These are phyloP conservation scores for Lacerta agilis DNA, from an alignment of 2,797 vertebrate genomes.

Conservation along the genomic window DNA sequence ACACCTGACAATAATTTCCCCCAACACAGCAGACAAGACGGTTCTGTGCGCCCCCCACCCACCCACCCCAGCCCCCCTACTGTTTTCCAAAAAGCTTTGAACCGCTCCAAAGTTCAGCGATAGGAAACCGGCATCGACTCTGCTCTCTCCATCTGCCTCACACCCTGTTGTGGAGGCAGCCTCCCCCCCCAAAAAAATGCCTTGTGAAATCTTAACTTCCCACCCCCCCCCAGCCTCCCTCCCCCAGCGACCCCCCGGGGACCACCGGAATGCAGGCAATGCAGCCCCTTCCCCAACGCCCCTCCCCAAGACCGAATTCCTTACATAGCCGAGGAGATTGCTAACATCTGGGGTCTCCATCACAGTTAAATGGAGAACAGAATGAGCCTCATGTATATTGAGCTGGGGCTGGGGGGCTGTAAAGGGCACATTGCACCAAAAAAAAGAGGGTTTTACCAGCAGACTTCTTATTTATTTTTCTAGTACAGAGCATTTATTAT, in stretches of 20 bases:
- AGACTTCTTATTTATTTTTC: too few species aligned
- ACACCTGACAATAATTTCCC: too few species aligned
- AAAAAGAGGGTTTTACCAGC: too few species aligned
- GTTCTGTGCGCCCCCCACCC: too few species aligned
- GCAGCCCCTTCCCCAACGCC: neutral
- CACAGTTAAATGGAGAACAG: neutral
- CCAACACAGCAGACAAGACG: too few species aligned
- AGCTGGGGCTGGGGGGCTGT: too few species aligned
- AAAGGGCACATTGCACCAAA: too few species aligned
- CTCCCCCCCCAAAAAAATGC: neutral
- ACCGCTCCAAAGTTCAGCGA: neutral
- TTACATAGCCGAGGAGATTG: slow-evolving; percentile 65
- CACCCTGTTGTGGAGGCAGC: slow-evolving; percentile 30
- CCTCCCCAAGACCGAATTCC: slow-evolving; percentile 60
- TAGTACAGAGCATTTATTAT: too few species aligned
- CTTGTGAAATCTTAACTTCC: neutral
- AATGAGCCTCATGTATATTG: too few species aligned
- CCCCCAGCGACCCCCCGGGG: neutral
- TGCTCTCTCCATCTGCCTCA: neutral
- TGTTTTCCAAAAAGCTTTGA: too few species aligned
- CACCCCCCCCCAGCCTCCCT: neutral
- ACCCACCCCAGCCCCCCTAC: too few species aligned
- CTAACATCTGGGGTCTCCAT: slow-evolving; percentile 57
- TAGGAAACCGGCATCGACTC: too few species aligned
- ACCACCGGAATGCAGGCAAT: slow-evolving; percentile 51